phyloP scores from a whole-genome alignment of 2,888 invertebrate species.

The Temnothorax rugatulus region DNA sequence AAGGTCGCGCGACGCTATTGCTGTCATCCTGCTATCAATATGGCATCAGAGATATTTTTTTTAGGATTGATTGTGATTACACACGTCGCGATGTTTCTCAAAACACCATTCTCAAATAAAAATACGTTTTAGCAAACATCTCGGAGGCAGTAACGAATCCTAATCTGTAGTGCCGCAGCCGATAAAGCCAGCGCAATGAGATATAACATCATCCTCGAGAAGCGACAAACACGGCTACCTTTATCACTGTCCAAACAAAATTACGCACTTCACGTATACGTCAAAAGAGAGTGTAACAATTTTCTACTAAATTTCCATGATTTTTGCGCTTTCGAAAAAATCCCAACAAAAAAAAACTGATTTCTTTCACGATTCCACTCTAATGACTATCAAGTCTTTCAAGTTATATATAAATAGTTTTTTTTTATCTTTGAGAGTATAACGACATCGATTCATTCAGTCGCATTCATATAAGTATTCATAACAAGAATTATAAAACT shows the following conservation, averaged over 20 bases:
- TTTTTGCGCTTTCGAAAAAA: not conserved
- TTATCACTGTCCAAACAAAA: slow-evolving; percentile 70
- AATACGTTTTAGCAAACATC: slow-evolving; percentile 21
- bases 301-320: not conserved
- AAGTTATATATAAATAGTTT: not conserved
- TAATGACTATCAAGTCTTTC: not conserved
- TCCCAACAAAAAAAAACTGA: not conserved
- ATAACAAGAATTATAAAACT: not conserved
- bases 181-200: slow-evolving; percentile 69
- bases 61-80: not conserved
- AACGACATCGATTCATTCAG: not conserved
- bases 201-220: slow-evolving; percentile 60
- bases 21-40: slow-evolving; percentile 24
- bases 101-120: not conserved
- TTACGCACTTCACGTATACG: slow-evolving; percentile 51
- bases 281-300: slow-evolving; percentile 3
- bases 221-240: slow-evolving; percentile 63
- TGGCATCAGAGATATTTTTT: slow-evolving; percentile 24
- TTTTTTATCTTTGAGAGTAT: not conserved
- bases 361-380: not conserved
- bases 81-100: not conserved
- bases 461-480: slow-evolving; percentile 15
- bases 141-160: not conserved
- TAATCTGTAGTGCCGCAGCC: slow-evolving; percentile 58
- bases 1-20: slow-evolving; percentile 1